phyloP scores from a whole-genome alignment of 2,888 invertebrate species.

The Corbicula japonica region DNA sequence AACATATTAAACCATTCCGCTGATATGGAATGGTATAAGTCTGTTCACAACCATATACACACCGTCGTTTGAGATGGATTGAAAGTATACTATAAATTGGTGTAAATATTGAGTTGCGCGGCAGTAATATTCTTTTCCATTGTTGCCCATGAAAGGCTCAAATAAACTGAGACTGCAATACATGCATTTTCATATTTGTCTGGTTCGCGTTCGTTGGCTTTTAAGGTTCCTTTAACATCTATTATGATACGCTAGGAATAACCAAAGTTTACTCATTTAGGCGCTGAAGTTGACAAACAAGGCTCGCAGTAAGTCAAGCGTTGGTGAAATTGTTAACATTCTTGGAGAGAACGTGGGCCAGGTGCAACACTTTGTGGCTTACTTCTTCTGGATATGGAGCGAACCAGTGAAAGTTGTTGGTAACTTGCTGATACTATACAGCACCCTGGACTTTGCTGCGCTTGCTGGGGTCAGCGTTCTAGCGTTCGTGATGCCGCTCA shows the following conservation, averaged over 20 bases:
- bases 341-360: conserved; percentile 86
- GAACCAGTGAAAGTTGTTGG: conserved; percentile 94
- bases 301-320: conserved; percentile 82
- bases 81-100: not conserved
- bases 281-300: conserved; percentile 83
- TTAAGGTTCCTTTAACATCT: too few species aligned
- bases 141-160: not conserved
- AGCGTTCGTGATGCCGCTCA: conserved; percentile 92
- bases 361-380: conserved; percentile 78
- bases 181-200: not conserved
- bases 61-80: not conserved
- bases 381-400: conserved; percentile 80
- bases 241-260: too few species aligned
- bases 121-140: too few species aligned
- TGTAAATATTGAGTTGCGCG: not conserved
- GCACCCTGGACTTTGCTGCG: conserved; percentile 89
- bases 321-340: conserved; percentile 86
- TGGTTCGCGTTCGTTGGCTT: too few species aligned
- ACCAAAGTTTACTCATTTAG: too few species aligned
- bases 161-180: not conserved
- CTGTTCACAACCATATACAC: not conserved
- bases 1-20: not conserved
- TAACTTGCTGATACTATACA: conserved; percentile 90
- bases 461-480: conserved; percentile 95
- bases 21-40: not conserved